Conservation (phyloP, 2,888 invertebrate species). For the Lottia scabra region DNA sequence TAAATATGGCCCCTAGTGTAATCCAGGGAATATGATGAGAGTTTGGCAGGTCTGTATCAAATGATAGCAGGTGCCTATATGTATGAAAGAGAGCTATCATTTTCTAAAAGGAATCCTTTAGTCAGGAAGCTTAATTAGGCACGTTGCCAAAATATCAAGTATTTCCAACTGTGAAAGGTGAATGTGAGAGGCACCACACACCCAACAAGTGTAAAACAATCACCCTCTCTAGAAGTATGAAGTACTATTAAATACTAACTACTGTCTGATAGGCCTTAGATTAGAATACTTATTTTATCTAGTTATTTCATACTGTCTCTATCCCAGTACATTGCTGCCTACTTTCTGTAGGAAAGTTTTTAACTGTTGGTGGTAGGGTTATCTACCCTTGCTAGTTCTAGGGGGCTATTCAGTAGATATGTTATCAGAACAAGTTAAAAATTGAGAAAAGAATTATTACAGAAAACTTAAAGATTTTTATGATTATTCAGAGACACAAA, state of each 20-base stretch:
- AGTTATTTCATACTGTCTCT: background rate
- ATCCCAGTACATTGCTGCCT: background rate
- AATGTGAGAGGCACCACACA: conserved; percentile 12
- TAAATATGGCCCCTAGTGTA: conserved; percentile 20
- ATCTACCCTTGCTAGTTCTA: conserved; percentile 4
- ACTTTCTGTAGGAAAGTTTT: background rate
- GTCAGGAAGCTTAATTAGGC: conserved; percentile 24
- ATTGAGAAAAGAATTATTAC: background rate
- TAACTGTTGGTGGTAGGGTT: conserved; percentile 5
- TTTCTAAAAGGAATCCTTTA: conserved; percentile 18
- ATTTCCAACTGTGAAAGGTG: conserved; percentile 25
- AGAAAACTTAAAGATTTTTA: too few relatives aligned
- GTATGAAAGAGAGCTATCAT: conserved; percentile 16
- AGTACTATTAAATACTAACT: too few relatives aligned
- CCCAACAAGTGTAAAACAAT: conserved; percentile 19
- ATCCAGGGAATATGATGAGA: conserved; percentile 5
- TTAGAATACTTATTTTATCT: conserved; percentile 10
- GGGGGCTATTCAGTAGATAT: conserved; percentile 4
- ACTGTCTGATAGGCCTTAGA: conserved; percentile 10
- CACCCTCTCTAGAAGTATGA: background rate
- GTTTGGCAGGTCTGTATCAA: conserved; percentile 12
- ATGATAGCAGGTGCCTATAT: conserved; percentile 19
- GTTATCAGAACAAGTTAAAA: conserved; percentile 3
- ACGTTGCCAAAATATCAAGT: conserved; percentile 24
- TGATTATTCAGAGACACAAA: too few relatives aligned